phyloP scores from a whole-genome alignment of 2,888 invertebrate species.

The Sarcophaga caerulescens region DNA sequence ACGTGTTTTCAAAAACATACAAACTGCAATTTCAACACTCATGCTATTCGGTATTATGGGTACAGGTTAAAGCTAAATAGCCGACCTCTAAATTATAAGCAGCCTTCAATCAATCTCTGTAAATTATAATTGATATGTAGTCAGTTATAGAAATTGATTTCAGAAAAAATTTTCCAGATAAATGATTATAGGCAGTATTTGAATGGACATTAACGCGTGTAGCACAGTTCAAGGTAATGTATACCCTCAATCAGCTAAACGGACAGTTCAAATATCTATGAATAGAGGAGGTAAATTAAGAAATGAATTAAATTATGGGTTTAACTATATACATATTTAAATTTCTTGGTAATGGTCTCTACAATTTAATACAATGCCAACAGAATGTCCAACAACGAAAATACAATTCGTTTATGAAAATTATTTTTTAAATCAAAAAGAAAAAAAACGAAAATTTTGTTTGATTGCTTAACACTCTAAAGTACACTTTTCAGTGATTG shows the following conservation, averaged over 20 bases:
- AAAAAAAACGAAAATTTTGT: neutral
- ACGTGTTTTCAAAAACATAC: too few relatives aligned
- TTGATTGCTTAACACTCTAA: neutral
- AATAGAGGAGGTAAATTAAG: neutral
- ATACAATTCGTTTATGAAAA: neutral
- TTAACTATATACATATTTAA: neutral
- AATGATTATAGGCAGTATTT: too few relatives aligned
- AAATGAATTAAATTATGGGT: neutral
- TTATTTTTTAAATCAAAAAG: constrained; percentile 1
- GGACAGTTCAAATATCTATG: neutral
- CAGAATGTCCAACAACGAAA: neutral
- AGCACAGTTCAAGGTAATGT: neutral
- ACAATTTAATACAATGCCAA: neutral
- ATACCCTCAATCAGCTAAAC: neutral
- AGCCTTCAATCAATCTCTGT: too few relatives aligned
- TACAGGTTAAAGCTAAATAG: too few relatives aligned
- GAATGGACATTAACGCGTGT: too few relatives aligned
- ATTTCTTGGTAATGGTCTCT: neutral
- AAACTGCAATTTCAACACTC: too few relatives aligned
- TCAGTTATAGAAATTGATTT: too few relatives aligned
- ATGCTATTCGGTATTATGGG: too few relatives aligned
- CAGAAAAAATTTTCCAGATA: too few relatives aligned
- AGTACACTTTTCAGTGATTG: neutral
- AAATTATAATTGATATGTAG: too few relatives aligned
- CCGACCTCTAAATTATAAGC: too few relatives aligned